phyloP scores from a whole-genome alignment of 2,797 vertebrate genomes.

The Clarias fuscus region DNA sequence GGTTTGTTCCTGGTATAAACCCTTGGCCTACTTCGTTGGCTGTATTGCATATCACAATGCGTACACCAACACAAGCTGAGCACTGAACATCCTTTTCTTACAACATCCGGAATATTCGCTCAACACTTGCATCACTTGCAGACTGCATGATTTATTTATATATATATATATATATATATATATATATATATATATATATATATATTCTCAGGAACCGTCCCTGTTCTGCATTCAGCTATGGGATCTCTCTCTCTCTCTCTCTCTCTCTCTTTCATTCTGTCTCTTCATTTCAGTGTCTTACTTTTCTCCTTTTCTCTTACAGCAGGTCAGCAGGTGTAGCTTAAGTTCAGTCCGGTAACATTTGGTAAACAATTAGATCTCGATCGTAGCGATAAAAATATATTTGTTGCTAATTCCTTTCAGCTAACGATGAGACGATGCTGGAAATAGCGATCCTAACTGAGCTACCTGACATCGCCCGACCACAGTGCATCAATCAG shows the following conservation, averaged over 20 bases:
- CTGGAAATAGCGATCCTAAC: not conserved
- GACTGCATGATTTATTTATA: not conserved
- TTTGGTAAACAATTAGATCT: not conserved
- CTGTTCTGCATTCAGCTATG: not conserved
- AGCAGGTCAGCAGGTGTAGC: constrained; percentile 9
- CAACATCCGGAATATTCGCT: constrained; percentile 12
- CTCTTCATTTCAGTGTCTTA: not conserved
- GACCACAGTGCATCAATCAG: not conserved
- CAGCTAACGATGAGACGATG: not conserved
- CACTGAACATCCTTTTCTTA: not conserved
- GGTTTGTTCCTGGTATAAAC: not conserved
- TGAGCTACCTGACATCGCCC: not conserved
- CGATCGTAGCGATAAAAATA: not conserved
- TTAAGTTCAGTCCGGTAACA: not conserved
- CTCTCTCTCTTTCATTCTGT: not conserved
- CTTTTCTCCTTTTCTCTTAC: no score
- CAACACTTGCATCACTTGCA: constrained; percentile 9
- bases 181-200: constrained; percentile 4
- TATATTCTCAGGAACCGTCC: not conserved
- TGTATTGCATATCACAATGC: not conserved
- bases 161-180: constrained; percentile 4
- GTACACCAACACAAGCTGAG: not conserved
- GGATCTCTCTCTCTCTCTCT: not conserved
- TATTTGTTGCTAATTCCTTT: not conserved
- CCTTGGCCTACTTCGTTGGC: not conserved